Percentiles rank a stretch among this genome's conserved stretches.
phyloP scores from a whole-genome alignment of 1,140 invertebrate species.

The Teleopsis dalmanni region DNA sequence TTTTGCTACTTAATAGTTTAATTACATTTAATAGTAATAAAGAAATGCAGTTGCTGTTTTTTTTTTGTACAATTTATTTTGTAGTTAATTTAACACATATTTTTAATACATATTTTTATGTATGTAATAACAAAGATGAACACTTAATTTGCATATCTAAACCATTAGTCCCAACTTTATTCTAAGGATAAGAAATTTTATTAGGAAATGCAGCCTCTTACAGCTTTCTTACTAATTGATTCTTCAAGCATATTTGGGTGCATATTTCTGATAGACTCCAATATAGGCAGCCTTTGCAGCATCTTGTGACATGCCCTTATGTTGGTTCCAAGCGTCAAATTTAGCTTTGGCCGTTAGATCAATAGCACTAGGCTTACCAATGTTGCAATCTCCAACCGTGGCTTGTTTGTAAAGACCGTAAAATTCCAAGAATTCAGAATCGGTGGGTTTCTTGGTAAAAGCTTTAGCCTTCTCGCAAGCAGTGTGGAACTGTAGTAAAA shows the following conservation, averaged over 20 bases:
- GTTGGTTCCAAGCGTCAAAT: slow-evolving; percentile 83
- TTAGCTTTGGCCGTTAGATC: slow-evolving; percentile 95
- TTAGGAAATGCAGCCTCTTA: too few species aligned
- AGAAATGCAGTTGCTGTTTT: too few species aligned
- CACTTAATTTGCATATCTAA: too few species aligned
- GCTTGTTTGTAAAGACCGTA: slow-evolving; percentile 87
- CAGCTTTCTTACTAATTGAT: too few species aligned
- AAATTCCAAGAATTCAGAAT: slow-evolving; percentile 77
- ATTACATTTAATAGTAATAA: too few species aligned
- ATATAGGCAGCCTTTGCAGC: slow-evolving; percentile 80
- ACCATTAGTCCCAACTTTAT: too few species aligned
- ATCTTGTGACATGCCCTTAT: slow-evolving; percentile 71
- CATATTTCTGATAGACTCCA: slow-evolving; percentile 61
- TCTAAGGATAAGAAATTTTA: too few species aligned
- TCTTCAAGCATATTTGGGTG: slow-evolving; percentile 34
- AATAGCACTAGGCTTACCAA: slow-evolving; percentile 1
- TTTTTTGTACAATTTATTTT: too few species aligned
- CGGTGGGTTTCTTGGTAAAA: slow-evolving; percentile 66
- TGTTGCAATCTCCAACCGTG: slow-evolving; percentile 63
- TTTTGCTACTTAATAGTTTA: too few species aligned
- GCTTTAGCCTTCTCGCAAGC: slow-evolving; percentile 73
- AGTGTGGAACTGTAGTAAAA: slow-evolving; percentile 56
- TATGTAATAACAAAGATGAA: too few species aligned
- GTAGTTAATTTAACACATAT: too few species aligned
- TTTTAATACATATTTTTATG: too few species aligned